phyloP scores from a whole-genome alignment of 2,888 invertebrate genomes.

The Sipha maydis region DNA sequence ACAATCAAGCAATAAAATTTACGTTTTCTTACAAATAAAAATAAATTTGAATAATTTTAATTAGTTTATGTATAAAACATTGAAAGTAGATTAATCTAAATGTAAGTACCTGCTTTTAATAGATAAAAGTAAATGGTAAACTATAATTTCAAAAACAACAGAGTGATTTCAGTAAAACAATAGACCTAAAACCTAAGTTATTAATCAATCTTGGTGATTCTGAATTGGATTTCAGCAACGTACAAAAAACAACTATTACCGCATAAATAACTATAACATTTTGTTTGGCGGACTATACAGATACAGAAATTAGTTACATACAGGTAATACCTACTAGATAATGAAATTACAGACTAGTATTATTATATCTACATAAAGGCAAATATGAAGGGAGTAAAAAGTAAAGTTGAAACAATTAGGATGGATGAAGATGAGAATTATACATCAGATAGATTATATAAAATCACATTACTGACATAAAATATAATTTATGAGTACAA shows the following conservation, averaged over 20 bases:
- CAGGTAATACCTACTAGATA: neutral
- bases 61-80: neutral
- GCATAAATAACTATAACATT: neutral
- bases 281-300: neutral
- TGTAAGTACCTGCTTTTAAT: neutral
- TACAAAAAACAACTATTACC: neutral
- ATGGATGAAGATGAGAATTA: neutral
- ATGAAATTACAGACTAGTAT: neutral
- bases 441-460: neutral
- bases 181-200: neutral
- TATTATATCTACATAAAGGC: neutral
- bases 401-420: neutral
- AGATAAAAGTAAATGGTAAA: neutral
- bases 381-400: neutral
- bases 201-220: neutral
- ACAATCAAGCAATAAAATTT: neutral
- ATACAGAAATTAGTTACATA: neutral
- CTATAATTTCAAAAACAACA: neutral
- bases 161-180: neutral
- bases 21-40: neutral
- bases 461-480: neutral
- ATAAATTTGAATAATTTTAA: neutral
- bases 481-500: too few species aligned
- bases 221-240: neutral
- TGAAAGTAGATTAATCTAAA: neutral